phyloP scores from a whole-genome alignment of 2,113 vertebrate species.

The Phrynosoma platyrhinos region DNA sequence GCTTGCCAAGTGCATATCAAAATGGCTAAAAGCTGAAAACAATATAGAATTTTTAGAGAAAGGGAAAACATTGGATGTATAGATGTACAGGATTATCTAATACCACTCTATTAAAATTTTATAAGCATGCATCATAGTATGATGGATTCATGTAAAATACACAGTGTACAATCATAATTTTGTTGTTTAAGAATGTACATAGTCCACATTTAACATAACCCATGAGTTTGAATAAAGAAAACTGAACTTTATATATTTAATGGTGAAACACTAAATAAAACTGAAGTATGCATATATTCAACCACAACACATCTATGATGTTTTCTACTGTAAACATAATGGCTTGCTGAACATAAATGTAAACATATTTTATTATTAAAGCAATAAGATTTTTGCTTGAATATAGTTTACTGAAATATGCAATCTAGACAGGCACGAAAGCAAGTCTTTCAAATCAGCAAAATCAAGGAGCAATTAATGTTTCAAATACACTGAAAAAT shows the following conservation, averaged over 20 bases:
- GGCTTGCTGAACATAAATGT: not conserved
- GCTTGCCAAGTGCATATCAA: constrained; percentile 78
- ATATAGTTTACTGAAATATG: not conserved
- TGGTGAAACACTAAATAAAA: constrained; percentile 29
- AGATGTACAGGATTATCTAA: constrained; percentile 34
- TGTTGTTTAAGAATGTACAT: not conserved
- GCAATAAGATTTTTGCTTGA: not conserved
- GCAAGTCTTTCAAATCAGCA: not conserved
- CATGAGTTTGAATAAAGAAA: constrained; percentile 42
- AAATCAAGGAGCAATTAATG: constrained; percentile 1
- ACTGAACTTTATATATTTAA: constrained; percentile 33
- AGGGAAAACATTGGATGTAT: constrained; percentile 38
- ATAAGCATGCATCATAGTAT: constrained; percentile 28
- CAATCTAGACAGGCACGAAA: not conserved
- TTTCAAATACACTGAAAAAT: not conserved
- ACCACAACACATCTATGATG: not conserved
- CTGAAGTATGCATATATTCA: not conserved
- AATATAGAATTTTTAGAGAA: constrained; percentile 70
- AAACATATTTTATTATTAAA: not conserved
- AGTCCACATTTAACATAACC: constrained; percentile 23
- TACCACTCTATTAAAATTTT: constrained; percentile 29
- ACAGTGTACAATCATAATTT: constrained; percentile 6
- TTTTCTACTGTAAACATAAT: fast-evolving
- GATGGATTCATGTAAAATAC: constrained; percentile 24
- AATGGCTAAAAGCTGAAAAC: constrained; percentile 74